Conservation (phyloP, 1,140 invertebrate species). For the Pogonognathellus flavescens region DNA sequence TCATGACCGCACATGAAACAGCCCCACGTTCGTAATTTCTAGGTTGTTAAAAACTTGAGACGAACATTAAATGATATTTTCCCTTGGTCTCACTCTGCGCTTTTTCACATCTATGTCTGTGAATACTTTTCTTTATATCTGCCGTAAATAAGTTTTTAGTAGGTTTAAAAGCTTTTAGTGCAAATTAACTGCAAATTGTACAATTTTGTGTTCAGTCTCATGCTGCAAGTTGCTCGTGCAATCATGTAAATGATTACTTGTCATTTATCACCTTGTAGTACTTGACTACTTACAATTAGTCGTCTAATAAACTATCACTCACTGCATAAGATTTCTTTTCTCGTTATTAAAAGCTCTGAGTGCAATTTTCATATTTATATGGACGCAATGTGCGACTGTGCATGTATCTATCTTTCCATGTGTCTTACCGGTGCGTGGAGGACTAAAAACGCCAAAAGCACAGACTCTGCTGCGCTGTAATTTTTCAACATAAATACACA, state of each 20-base stretch:
- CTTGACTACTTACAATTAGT: too few species aligned
- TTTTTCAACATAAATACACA: too few species aligned
- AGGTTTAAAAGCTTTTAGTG: constrained; percentile 25
- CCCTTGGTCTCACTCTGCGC: neutral
- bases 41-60: constrained; percentile 29
- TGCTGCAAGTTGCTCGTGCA: neutral
- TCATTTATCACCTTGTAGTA: too few species aligned
- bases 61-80: neutral
- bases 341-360: too few species aligned
- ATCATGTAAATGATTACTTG: neutral
- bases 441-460: too few species aligned
- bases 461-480: too few species aligned
- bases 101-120: neutral
- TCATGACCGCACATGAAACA: constrained; percentile 23
- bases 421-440: too few species aligned
- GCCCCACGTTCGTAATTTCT: constrained; percentile 9
- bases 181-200: constrained; percentile 34
- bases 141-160: constrained; percentile 43
- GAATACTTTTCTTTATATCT: neutral
- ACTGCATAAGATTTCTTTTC: too few species aligned
- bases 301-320: too few species aligned
- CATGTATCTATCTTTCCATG: too few species aligned
- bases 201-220: neutral
- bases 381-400: too few species aligned
- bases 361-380: too few species aligned